Evolutionary conservation across 1,140 invertebrate genomes (phyloP), one percentile per base, ranked within the genome.

Genomic region (Homarus americanus): DNA sequence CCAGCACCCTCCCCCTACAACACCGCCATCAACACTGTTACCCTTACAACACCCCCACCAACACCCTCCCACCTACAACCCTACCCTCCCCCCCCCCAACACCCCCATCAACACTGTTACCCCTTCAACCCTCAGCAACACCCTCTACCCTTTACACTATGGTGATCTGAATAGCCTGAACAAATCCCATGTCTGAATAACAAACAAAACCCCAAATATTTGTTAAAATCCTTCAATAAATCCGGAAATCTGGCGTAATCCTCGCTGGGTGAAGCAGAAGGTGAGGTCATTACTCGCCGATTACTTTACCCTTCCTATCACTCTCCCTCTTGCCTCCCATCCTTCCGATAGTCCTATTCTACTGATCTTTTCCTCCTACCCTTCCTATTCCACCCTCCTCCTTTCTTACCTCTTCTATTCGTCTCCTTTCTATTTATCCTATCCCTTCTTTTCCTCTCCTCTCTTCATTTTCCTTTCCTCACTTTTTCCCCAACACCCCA

Each of bases 201-300:
- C 63, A 69, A 69, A 12, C 63, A 28, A 69, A 69, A 69, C 15
- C n/a, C n/a, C 9, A 69, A 69, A 69, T 69, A 69, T 69, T 69
- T 69, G 28, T 20, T 0, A 69, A 69, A 69, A 28, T n/a, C 63
- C 5, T 69, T n/a, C 4, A 2, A 28, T 9, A 69, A 69, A 32
- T 20, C 63, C 53, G n/a, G n/a, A 69, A 69, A 69, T 69, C 63
- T 69, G 63, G 32, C 4, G 63, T 69, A 69, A 69, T 69, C 63
- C 63, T 2, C 24, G 24, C 63, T 28, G n/a, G 24, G n/a, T n/a
- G 4, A 5, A 12, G 63, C 63, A 69, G 63, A 69, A 69, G 63
- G 63, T 69, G 63, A 28, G 24, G n/a, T n/a, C 28, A 69, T 69
- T 69, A 69, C 63, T 28, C 2, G n/a, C n/a, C 63, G 63, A 69